phyloP scores from a whole-genome alignment of 2,888 invertebrate genomes.

The Gryllus longicercus region DNA sequence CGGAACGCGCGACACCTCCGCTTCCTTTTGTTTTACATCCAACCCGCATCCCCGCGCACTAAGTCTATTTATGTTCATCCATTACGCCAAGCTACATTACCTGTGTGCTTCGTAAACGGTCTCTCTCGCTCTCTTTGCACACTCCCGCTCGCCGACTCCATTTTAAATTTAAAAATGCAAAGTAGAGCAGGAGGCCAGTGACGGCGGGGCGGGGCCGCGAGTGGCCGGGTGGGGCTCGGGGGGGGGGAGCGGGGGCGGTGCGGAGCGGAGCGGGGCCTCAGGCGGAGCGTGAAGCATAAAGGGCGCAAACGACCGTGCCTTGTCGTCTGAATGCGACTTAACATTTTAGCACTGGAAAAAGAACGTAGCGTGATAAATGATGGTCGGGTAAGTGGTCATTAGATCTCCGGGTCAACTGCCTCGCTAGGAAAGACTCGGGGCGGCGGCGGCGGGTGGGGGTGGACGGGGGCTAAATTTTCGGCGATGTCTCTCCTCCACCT shows the following conservation, averaged over 20 bases:
- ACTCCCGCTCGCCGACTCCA: neutral
- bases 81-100: conserved; percentile 10
- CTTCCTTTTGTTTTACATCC: neutral
- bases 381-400: conserved; percentile 17
- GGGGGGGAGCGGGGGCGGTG: neutral
- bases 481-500: neutral
- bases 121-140: neutral
- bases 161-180: conserved; percentile 17
- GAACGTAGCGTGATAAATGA: conserved; percentile 17
- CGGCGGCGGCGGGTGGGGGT: neutral
- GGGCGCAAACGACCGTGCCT: conserved; percentile 7
- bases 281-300: conserved; percentile 17
- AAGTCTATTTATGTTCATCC: conserved; percentile 10
- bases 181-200: neutral
- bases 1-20: too few relatives aligned
- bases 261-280: neutral
- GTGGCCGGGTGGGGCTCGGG: neutral
- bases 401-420: conserved; percentile 9
- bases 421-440: conserved; percentile 5
- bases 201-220: neutral
- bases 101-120: neutral
- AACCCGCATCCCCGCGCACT: neutral
- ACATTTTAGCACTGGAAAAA: conserved; percentile 10
- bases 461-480: conserved; percentile 6
- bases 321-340: conserved; percentile 17